phyloP scores from a whole-genome alignment of 2,797 vertebrate genomes.

The Nannoperca obscura region DNA sequence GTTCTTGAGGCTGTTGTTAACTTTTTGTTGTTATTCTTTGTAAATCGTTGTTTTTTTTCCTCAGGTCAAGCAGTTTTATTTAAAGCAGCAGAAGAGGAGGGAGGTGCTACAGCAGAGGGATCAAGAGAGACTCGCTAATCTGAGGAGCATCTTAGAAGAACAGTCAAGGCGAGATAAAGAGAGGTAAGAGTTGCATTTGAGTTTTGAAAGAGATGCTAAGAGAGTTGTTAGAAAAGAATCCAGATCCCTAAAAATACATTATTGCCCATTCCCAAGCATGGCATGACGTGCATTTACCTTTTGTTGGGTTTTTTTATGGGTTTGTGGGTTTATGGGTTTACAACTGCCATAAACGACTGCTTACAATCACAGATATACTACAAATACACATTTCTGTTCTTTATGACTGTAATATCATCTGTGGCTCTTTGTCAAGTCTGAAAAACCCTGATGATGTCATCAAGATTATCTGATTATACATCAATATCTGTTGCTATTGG shows the following conservation, averaged over 20 bases:
- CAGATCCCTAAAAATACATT: slow-evolving; percentile 1
- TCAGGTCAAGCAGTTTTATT: slow-evolving; percentile 90
- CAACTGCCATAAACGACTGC: no score
- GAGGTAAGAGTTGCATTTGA: slow-evolving; percentile 82
- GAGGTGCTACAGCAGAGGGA: slow-evolving; percentile 87
- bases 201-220: slow-evolving; percentile 11
- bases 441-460: background rate
- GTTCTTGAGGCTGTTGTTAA: slow-evolving; percentile 51
- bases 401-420: background rate
- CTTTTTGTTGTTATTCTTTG: slow-evolving; percentile 46
- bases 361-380: background rate
- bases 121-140: slow-evolving; percentile 84
- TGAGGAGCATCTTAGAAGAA: slow-evolving; percentile 89
- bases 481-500: no score
- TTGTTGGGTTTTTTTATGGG: background rate
- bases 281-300: background rate
- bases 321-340: background rate
- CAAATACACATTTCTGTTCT: background rate
- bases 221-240: slow-evolving; percentile 9
- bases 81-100: slow-evolving; percentile 87
- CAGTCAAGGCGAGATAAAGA: slow-evolving; percentile 91
- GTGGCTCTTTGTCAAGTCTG: background rate
- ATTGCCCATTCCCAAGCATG: background rate
- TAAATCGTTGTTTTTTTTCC: slow-evolving; percentile 31
- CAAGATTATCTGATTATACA: background rate